Evolutionary conservation across 2,888 invertebrate species (phyloP).

Genomic region (Tortricodes alternella): DNA sequence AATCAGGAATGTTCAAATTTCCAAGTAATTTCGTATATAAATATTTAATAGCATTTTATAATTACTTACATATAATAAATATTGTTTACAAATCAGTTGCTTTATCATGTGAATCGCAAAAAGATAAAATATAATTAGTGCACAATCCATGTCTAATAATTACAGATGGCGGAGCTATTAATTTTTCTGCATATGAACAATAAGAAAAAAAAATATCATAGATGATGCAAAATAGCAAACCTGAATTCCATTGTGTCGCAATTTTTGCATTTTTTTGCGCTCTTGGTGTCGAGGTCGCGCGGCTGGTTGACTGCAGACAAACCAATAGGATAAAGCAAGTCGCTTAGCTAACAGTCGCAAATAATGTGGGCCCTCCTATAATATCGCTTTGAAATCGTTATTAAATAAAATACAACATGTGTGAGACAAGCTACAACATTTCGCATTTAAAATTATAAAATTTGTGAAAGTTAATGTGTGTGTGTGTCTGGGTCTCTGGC

Average conservation of each 20-base stretch:
- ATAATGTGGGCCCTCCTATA: constrained; percentile 4
- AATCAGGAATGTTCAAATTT: no score
- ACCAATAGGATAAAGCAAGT: constrained; percentile 39
- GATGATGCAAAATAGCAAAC: constrained; percentile 40
- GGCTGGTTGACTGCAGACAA: constrained; percentile 45
- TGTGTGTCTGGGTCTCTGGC: background rate
- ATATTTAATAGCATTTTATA: background rate
- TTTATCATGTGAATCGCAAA: constrained; percentile 5
- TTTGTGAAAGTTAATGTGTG: background rate
- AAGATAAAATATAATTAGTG: background rate
- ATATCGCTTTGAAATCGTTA: constrained; percentile 15
- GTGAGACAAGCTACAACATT: background rate
- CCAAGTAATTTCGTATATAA: no score
- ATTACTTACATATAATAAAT: background rate
- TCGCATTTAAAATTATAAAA: constrained; percentile 4
- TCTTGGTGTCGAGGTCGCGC: constrained; percentile 35
- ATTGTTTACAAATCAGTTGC: background rate
- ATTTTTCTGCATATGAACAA: constrained; percentile 13
- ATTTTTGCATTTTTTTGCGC: constrained; percentile 51
- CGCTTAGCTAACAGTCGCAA: constrained; percentile 35
- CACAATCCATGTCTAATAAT: constrained; percentile 4
- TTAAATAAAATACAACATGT: background rate
- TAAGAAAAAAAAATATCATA: constrained; percentile 16
- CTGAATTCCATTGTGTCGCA: constrained; percentile 52
- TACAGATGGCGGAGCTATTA: constrained; percentile 26